Evolutionary conservation across 1,140 invertebrate genomes (phyloP).

Genomic region (roundworm (Caenorhabditis elegans)): DNA sequence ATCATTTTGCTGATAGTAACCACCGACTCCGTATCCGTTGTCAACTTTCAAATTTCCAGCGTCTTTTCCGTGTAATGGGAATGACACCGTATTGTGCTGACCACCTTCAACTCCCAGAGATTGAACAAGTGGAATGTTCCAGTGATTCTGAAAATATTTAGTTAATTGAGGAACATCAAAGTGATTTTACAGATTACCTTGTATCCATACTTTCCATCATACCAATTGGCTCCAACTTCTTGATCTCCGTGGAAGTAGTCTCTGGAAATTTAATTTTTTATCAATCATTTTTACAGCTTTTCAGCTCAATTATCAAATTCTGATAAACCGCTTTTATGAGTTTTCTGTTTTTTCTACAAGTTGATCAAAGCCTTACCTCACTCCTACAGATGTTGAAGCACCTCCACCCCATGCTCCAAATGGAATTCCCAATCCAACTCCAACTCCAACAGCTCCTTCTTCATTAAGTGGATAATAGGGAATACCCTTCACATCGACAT

Average conservation of each 20-base stretch:
- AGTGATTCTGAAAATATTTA: constrained; percentile 21
- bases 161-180: neutral
- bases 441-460: constrained; percentile 53
- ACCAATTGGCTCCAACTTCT: constrained; percentile 56
- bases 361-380: constrained; percentile 48
- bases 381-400: constrained; percentile 49
- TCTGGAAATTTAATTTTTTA: constrained; percentile 31
- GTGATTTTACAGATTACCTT: neutral
- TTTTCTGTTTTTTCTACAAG: too few species aligned
- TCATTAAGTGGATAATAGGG: constrained; percentile 57
- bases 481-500: constrained; percentile 52
- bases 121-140: constrained; percentile 49
- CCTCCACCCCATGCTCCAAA: constrained; percentile 55
- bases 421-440: constrained; percentile 32
- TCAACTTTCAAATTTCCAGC: constrained; percentile 39
- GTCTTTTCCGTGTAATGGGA: constrained; percentile 29
- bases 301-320: too few species aligned
- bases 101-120: constrained; percentile 47
- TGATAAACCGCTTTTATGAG: too few species aligned
- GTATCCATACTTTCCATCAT: constrained; percentile 54
- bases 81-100: constrained; percentile 40
- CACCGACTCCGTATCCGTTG: constrained; percentile 44
- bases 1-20: constrained; percentile 48
- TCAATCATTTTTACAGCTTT: too few species aligned
- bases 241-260: constrained; percentile 52